Evolutionary conservation across 2,797 vertebrate genomes (phyloP), one percentile per base, ranked within the genome.

Genomic region (Danio choprae): DNA sequence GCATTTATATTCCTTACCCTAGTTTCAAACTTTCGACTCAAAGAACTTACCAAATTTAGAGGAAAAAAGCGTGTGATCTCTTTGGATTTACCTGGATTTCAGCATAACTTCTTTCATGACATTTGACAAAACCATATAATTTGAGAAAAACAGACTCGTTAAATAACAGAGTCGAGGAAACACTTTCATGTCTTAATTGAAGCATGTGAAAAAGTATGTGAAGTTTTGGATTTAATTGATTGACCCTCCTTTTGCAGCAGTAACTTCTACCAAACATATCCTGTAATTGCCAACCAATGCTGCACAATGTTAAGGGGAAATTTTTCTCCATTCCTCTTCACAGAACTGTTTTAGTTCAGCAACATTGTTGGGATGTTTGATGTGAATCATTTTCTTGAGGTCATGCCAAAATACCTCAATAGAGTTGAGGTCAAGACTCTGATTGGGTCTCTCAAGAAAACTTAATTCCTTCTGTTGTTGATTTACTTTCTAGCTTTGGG

Each of bases 1-100:
- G 70, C 48, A 74, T 83, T 83, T 72, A 53, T 64, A 59, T 82
- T 79, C 62, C 18, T 10, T 65, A 67, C 48, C 40, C 62, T 74
- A 74, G 76, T 74, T 83, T 69, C n/a, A 68, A 79, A 60, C 44
- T 53, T 62, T 62, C 13, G 48, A 55, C 22, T 50, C 29, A 38
- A 40, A 67, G 46, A 74, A 74, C 5, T 68, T 44, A 29, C 5
- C 41, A 43, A 44, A 18, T 36, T 55, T 38, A n/a, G 22, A 69
- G 67, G 15, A 18, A 53, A 13, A 43, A 41, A 40, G 9, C n/a
- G 20, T 9, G n/a, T 22, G 41, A 56, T 7, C 1, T 1, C n/a
- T 55, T 72, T 46, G 7, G 7, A 46, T 12, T 12, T 58, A 58
- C 20, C 50, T 29, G 38, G 41, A 46, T 16, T 59, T 59, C 40